phyloP scores from a whole-genome alignment of 2,113 vertebrate species.

The Ciconia stormi region DNA sequence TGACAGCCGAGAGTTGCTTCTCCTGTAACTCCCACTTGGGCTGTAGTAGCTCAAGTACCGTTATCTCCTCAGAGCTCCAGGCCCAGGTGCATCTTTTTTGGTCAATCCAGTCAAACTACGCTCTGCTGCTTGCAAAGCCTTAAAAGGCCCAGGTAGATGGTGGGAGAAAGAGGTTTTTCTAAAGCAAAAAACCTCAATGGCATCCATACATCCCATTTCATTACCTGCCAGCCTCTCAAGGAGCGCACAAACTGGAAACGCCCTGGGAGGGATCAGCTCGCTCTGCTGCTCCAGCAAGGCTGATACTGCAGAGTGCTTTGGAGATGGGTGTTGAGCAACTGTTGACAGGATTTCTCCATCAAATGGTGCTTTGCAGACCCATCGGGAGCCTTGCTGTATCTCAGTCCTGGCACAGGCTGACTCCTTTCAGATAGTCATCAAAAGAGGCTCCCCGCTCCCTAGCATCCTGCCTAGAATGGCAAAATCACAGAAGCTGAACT shows the following conservation, averaged over 20 bases:
- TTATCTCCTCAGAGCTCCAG: not conserved
- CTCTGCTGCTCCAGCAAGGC: not conserved
- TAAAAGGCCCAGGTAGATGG: not conserved
- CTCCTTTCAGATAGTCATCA: not conserved
- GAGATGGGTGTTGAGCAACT: not conserved
- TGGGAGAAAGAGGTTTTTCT: not conserved
- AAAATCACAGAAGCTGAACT: too few species aligned
- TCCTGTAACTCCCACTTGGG: not conserved
- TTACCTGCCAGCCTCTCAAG: not conserved
- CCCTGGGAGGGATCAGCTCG: not conserved
- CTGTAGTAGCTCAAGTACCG: not conserved
- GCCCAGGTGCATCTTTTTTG: not conserved
- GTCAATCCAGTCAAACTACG: not conserved
- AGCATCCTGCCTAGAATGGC: not conserved
- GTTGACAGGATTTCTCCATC: not conserved
- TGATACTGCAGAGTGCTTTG: not conserved
- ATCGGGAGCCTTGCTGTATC: not conserved
- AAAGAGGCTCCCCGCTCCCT: not conserved
- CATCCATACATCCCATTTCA: fast-evolving
- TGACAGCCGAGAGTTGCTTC: not conserved
- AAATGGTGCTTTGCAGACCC: not conserved
- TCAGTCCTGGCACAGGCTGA: not conserved
- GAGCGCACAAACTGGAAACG: not conserved
- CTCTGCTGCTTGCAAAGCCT: not conserved
- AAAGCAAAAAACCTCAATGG: not conserved